Conservation (phyloP, 2,113 vertebrate species). For the Lepus timidus region DNA sequence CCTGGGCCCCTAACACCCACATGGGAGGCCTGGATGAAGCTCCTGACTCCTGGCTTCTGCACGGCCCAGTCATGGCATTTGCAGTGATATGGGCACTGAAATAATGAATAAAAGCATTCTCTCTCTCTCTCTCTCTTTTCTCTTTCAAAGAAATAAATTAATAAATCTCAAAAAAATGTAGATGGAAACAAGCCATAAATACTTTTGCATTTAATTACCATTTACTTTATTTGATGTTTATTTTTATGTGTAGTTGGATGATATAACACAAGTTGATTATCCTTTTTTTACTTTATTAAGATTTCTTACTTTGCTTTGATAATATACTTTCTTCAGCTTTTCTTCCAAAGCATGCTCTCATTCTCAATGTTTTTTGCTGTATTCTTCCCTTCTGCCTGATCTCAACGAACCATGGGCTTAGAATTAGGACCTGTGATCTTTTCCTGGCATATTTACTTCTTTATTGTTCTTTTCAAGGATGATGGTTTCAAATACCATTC, state of each 20-base stretch:
- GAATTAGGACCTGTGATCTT: not conserved
- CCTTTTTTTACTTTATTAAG: not conserved
- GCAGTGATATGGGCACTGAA: too few species aligned
- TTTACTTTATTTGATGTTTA: not conserved
- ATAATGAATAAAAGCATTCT: too few species aligned
- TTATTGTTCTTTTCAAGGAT: not conserved
- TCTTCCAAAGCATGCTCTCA: not conserved
- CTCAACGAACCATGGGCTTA: not conserved
- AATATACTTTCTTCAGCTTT: not conserved
- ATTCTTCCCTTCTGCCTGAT: not conserved
- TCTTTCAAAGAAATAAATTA: too few species aligned
- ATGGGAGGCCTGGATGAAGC: too few species aligned
- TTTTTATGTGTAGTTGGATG: not conserved
- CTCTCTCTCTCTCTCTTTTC: too few species aligned
- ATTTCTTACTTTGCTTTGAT: not conserved
- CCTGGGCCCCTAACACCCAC: too few species aligned
- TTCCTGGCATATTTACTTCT: not conserved
- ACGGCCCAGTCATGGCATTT: too few species aligned
- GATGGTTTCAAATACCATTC: not conserved
- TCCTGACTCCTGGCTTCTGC: too few species aligned
- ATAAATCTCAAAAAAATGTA: too few species aligned
- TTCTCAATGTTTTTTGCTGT: not conserved
- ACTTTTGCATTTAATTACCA: not conserved
- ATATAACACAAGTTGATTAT: not conserved
- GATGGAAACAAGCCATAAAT: not conserved